Base-by-base conservation (phyloP, 2,797 vertebrate species). In the Uromys caudimaculatus region DNA sequence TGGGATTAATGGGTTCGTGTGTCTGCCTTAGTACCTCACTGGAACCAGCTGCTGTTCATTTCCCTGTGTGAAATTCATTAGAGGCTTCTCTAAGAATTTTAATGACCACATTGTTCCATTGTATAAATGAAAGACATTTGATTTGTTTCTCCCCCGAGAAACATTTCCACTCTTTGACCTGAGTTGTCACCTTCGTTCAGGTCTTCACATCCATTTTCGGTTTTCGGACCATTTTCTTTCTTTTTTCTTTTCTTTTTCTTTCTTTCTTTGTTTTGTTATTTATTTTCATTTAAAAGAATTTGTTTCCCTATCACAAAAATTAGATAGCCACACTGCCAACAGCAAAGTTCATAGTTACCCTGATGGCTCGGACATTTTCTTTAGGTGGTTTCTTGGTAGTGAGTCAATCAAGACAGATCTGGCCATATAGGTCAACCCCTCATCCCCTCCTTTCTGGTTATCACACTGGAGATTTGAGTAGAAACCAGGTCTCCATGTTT, bases 191-290 rank as follows among this genome's bases (percentile, higher is more conserved):
- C 16, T 19, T 24, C 0, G 1, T 24, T 32, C 38, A 89, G 6
- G 4, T 75, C 29, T 76, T 35, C 13, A 47, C 19, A 17, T 47
- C 17, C 13, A 24, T 75, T 89, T 71, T 90, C 75, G n/a, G 29
- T 52, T 95, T 93, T 94, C 44, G 62, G 69, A 89, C 84, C 83
- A 35, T 90, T 91, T 87, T 88, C 52, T 69, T 88, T 56, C 6
- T 6, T 44, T 44, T 44, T 44, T 44, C 6, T 44, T 44, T 44
- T 6, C 6, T 44, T 44, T 44, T 6, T 44, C 44, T 44, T 44
- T 6, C 6, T 44, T 44, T 44, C 6, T 6, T 6, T 44, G 3
- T 44, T 44, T 44, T 44, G 44, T 44, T 44, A 44, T 44, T 44
- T 44, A 44, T 44, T 44, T 44, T 44, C 6, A 44, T 44, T 44